Evolutionary conservation across 2,797 vertebrate genomes (phyloP).

Genomic region (Heteromormyrus szaboi): DNA sequence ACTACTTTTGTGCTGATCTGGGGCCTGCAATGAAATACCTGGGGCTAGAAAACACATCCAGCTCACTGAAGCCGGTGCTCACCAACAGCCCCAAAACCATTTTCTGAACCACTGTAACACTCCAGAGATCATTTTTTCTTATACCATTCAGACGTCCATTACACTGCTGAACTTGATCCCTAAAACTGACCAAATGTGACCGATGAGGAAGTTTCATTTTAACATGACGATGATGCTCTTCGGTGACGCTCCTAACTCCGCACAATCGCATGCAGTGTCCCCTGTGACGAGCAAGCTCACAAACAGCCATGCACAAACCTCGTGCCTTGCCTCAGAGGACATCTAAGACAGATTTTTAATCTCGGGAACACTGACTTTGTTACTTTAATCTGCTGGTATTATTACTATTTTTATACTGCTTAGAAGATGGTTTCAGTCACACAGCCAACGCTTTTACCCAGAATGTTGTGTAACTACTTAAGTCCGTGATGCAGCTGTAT

Average conservation of each 20-base stretch:
- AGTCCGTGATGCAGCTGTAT: not conserved
- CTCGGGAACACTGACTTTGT: not conserved
- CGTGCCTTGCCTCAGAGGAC: not conserved
- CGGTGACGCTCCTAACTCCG: not conserved
- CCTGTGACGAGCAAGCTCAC: not conserved
- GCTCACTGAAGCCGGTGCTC: not conserved
- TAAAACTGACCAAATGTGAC: not conserved
- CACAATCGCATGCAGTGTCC: not conserved
- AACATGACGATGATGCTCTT: not conserved
- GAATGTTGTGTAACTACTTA: not conserved
- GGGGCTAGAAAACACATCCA: not conserved
- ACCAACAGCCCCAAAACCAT: not conserved
- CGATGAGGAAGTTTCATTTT: not conserved
- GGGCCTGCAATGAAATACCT: not conserved
- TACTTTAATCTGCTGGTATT: not conserved
- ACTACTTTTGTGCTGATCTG: not conserved
- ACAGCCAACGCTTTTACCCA: not conserved
- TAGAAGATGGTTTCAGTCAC: not conserved
- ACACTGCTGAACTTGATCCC: not conserved
- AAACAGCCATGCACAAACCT: not conserved
- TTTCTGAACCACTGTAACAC: not conserved
- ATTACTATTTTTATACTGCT: slow-evolving; percentile 6
- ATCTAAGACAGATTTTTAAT: not conserved
- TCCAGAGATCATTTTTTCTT: not conserved
- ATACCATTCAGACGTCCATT: not conserved